These are phyloP conservation scores for Eulemur coronatus DNA, from an alignment of 2,797 vertebrate species.

Conservation along the genomic window DNA sequence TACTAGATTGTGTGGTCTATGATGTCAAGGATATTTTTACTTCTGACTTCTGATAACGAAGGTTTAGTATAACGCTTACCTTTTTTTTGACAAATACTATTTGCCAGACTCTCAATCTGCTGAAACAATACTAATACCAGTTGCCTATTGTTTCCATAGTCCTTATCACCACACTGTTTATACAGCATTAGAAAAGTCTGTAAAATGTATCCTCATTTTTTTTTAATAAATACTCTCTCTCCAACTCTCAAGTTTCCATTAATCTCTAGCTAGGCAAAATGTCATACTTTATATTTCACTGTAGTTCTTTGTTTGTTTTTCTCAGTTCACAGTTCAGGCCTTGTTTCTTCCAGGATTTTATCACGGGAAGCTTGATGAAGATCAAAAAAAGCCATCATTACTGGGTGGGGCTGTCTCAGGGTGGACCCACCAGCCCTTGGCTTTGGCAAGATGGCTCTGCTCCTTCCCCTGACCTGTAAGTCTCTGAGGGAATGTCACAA, in stretches of 20 bases:
- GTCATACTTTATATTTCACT: not conserved
- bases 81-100: not conserved
- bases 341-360: constrained; percentile 57
- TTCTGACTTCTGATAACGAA: not conserved
- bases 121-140: not conserved
- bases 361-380: not conserved
- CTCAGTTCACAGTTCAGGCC: not conserved
- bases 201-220: not conserved
- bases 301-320: not conserved
- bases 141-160: not conserved
- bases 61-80: not conserved
- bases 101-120: not conserved
- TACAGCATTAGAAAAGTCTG: not conserved
- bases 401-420: constrained; percentile 53
- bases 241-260: not conserved
- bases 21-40: not conserved
- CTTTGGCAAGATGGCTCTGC: constrained; percentile 57
- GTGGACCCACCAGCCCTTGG: not conserved
- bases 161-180: not conserved
- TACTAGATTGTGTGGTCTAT: not conserved
- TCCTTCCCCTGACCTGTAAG: constrained; percentile 50
- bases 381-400: not conserved
- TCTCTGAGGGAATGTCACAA: not conserved
- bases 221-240: not conserved
- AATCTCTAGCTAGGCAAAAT: not conserved